Conservation (phyloP, 2,888 invertebrate species). For the Erebia aethiops region DNA sequence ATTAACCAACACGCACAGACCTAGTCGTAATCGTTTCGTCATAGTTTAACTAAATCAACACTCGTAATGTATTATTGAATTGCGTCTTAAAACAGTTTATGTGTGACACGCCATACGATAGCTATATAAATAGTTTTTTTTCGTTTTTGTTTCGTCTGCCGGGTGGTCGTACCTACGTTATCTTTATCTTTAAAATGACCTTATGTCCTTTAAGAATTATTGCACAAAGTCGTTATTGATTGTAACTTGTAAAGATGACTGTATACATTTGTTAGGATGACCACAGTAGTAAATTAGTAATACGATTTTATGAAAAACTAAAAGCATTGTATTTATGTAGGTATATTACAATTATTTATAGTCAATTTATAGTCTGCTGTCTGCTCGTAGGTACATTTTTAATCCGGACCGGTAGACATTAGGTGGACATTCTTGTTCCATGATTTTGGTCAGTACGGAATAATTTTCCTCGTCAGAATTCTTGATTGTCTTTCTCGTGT, state of each 20-base stretch:
- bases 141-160: conserved; percentile 1
- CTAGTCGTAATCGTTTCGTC: conserved; percentile 68
- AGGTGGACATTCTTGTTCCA: too few species aligned
- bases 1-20: conserved; percentile 55
- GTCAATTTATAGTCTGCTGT: too few species aligned
- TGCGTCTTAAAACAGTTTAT: conserved; percentile 23
- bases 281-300: not conserved
- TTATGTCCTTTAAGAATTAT: conserved; percentile 18
- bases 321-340: too few species aligned
- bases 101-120: conserved; percentile 17
- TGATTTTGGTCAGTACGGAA: too few species aligned
- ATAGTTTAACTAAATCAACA: conserved; percentile 61
- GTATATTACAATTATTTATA: too few species aligned
- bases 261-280: not conserved
- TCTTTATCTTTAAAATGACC: conserved; percentile 22
- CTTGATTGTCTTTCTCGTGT: too few species aligned
- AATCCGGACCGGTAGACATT: too few species aligned
- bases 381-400: too few species aligned
- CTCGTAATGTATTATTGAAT: conserved; percentile 29
- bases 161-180: conserved; percentile 24
- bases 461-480: too few species aligned
- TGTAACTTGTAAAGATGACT: conserved; percentile 4
- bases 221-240: conserved; percentile 17
- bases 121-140: not conserved
- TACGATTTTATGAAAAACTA: not conserved